Conservation (phyloP, 2,113 vertebrate species). For the Phycodurus eques region DNA sequence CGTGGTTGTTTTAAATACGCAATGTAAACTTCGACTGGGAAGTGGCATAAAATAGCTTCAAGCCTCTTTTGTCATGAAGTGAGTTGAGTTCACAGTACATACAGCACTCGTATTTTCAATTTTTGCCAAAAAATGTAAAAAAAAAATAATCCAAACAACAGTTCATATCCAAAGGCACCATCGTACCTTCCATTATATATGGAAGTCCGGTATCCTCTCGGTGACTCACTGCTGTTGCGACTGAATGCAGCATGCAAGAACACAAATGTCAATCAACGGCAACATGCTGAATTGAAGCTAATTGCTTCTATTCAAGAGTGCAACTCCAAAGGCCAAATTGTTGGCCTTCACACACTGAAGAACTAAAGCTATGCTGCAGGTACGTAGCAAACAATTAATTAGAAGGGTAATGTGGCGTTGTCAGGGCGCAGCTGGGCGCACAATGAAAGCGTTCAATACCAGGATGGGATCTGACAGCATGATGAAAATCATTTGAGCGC, state of each 20-base stretch:
- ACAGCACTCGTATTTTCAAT: too few species aligned
- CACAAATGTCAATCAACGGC: constrained; percentile 20
- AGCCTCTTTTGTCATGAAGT: too few species aligned
- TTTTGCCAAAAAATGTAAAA: too few species aligned
- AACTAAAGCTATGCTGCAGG: constrained; percentile 26
- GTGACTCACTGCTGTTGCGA: not conserved
- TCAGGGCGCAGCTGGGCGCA: not conserved
- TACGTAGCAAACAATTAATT: constrained; percentile 18
- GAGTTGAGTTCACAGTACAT: too few species aligned
- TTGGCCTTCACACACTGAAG: constrained; percentile 16
- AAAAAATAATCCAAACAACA: too few species aligned
- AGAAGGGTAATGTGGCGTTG: constrained; percentile 12
- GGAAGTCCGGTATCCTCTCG: not conserved
- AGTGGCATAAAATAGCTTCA: too few species aligned
- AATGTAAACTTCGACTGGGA: too few species aligned
- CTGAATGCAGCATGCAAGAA: not conserved
- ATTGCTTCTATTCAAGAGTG: constrained; percentile 25
- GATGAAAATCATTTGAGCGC: constrained; percentile 13
- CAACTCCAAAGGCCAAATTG: constrained; percentile 21
- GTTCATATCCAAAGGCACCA: too few species aligned
- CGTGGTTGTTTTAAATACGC: too few species aligned
- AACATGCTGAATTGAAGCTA: constrained; percentile 31
- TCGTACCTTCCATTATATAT: too few species aligned
- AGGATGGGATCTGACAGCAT: not conserved
- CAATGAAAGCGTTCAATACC: constrained; percentile 9